These are phyloP conservation scores for Bombus superbus DNA, from an alignment of 1,140 invertebrate genomes.

Conservation along the genomic window DNA sequence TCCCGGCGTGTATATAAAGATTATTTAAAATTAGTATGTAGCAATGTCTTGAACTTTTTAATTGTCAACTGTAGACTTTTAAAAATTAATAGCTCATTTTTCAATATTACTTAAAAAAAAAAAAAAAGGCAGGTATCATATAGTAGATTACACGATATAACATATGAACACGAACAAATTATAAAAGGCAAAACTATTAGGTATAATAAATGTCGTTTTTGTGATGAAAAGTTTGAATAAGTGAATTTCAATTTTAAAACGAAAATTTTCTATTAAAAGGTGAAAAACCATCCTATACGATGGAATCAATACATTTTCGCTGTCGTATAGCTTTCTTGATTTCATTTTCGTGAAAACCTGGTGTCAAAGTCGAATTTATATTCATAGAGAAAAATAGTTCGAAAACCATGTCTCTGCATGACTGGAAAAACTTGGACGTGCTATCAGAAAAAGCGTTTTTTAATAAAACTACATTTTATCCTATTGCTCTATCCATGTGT, in stretches of 20 bases:
- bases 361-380: not conserved
- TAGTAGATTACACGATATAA: not conserved
- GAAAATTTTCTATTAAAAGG: not conserved
- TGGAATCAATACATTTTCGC: not conserved
- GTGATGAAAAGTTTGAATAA: no score
- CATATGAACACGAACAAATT: not conserved
- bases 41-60: not conserved
- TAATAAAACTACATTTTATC: not conserved
- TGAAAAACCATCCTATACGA: not conserved
- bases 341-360: not conserved
- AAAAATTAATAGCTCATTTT: not conserved
- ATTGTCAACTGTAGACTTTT: not conserved
- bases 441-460: not conserved
- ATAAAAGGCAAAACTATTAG: not conserved
- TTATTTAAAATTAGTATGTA: not conserved
- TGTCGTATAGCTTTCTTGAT: not conserved
- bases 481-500: not conserved
- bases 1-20: not conserved
- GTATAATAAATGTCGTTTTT: not conserved
- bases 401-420: not conserved
- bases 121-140: not conserved
- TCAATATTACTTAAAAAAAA: not conserved
- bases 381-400: not conserved
- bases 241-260: not conserved
- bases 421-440: not conserved